Percentiles rank a stretch among this genome's conserved stretches.
phyloP scores from a whole-genome alignment of 2,113 vertebrate genomes.

The Tringa solitaria region DNA sequence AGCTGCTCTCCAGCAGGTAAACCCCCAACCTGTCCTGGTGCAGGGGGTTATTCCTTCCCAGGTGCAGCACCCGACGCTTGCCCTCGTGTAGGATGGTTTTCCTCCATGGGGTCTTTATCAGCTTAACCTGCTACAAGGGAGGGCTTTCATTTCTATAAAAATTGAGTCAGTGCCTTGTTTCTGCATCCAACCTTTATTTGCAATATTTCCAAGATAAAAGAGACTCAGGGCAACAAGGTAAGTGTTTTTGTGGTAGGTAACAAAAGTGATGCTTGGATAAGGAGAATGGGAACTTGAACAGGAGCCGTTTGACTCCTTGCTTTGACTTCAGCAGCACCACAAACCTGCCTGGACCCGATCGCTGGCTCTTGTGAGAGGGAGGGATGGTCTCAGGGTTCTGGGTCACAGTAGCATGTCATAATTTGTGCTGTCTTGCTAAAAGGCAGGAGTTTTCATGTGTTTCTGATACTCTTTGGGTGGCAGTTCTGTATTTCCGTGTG shows the following conservation, averaged over 20 bases:
- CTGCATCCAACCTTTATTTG: background rate
- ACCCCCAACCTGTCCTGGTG: too few species aligned
- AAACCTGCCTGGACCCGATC: rapidly evolving
- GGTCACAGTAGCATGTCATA: rapidly evolving
- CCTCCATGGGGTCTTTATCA: background rate
- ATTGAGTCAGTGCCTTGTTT: background rate
- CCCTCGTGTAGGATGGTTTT: background rate
- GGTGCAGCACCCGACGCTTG: too few species aligned
- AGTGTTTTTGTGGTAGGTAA: background rate
- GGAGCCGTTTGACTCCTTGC: background rate
- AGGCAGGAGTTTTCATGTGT: background rate
- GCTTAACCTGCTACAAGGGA: background rate
- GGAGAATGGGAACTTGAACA: background rate
- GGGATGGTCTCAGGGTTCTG: background rate
- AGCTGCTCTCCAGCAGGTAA: too few species aligned
- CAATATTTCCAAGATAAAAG: background rate
- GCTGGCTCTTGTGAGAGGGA: background rate
- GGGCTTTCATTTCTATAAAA: rapidly evolving
- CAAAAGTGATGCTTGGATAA: background rate
- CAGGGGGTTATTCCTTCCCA: too few species aligned
- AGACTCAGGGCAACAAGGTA: background rate
- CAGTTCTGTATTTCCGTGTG: rapidly evolving
- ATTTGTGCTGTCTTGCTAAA: background rate
- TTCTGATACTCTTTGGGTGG: background rate
- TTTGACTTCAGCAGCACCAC: background rate